A percentile compares a stretch with the other conserved stretches of the same genome.
These are phyloP conservation scores for Eidolon helvum DNA, from an alignment of 2,113 vertebrate genomes.

Conservation along the genomic window DNA sequence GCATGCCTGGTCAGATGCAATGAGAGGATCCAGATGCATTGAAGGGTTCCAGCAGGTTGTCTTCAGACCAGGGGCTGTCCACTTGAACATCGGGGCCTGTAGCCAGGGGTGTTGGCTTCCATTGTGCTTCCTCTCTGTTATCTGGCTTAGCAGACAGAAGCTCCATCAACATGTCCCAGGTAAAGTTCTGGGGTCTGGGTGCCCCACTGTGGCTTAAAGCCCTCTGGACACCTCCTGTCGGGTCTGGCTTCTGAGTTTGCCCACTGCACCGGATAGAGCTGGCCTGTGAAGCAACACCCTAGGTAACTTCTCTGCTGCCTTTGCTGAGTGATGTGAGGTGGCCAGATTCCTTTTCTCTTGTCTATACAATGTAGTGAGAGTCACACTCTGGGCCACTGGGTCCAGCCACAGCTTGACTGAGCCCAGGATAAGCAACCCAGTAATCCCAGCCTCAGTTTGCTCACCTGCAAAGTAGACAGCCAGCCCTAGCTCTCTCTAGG, in stretches of 20 bases:
- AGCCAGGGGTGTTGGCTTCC: background rate
- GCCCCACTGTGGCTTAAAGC: background rate
- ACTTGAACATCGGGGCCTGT: background rate
- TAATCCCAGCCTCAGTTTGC: background rate
- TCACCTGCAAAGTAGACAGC: background rate
- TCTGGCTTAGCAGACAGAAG: background rate
- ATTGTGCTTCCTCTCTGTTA: background rate
- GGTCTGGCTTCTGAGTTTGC: background rate
- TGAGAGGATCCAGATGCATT: background rate
- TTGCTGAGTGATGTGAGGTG: background rate
- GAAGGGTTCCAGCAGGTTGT: background rate
- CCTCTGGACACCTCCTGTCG: background rate
- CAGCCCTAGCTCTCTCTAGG: background rate
- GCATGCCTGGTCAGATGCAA: background rate
- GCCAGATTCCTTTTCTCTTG: background rate
- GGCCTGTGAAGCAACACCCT: fast-evolving
- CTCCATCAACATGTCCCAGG: background rate
- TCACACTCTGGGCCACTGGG: background rate
- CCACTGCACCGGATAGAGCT: background rate
- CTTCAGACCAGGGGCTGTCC: background rate
- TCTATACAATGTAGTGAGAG: background rate
- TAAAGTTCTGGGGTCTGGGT: background rate
- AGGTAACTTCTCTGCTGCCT: background rate
- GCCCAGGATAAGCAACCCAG: background rate
- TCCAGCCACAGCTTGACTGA: background rate